Conservation (phyloP, 2,797 vertebrate species). For the Lepilemur septentrionalis region DNA sequence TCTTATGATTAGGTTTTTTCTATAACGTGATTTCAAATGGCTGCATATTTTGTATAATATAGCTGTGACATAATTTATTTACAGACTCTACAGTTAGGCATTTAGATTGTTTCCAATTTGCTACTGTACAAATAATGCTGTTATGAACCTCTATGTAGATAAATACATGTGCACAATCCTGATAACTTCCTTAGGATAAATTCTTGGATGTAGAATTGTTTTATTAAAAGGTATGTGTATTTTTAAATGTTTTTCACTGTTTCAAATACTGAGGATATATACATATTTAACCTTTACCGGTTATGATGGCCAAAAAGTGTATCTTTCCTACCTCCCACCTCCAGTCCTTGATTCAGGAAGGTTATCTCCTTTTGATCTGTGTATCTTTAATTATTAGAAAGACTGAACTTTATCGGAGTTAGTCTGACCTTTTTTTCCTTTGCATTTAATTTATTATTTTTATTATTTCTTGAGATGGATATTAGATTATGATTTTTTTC, state of each 20-base stretch:
- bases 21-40: slow-evolving; percentile 29
- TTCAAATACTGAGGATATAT: neutral
- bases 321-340: neutral
- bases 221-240: neutral
- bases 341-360: neutral
- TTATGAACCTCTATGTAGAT: neutral
- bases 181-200: slow-evolving; percentile 36
- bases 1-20: slow-evolving; percentile 38
- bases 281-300: neutral
- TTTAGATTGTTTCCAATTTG: slow-evolving; percentile 46
- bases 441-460: neutral
- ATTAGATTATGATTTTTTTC: neutral
- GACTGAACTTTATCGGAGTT: neutral
- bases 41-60: slow-evolving; percentile 25
- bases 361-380: slow-evolving; percentile 33
- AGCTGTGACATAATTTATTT: slow-evolving; percentile 54
- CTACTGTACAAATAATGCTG: slow-evolving; percentile 47
- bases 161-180: neutral
- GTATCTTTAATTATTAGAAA: neutral
- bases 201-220: slow-evolving; percentile 23
- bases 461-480: neutral
- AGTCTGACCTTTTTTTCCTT: neutral
- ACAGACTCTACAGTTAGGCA: neutral
- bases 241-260: slow-evolving; percentile 16
- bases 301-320: neutral